Evolutionary conservation across 2,797 vertebrate genomes (phyloP).

Genomic region (Takifugu ocellatus): DNA sequence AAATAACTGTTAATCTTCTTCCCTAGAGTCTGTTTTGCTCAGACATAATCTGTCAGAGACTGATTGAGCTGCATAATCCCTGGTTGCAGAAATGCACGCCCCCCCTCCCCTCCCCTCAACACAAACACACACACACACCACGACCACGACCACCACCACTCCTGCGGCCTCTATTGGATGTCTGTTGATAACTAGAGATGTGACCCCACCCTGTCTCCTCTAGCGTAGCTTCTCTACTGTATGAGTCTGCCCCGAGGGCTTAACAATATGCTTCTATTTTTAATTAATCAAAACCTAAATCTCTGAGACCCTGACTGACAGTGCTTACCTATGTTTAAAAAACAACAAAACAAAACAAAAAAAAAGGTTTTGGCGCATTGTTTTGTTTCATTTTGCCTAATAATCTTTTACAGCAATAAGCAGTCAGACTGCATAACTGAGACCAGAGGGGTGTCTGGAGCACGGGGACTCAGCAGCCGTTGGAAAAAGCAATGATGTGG

Average conservation of each 20-base stretch:
- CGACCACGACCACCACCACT: slow-evolving; percentile 26
- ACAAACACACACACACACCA: too few relatives aligned
- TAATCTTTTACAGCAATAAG: slow-evolving; percentile 1
- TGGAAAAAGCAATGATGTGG: slow-evolving; percentile 46
- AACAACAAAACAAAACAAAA: background rate
- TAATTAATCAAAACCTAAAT: slow-evolving; percentile 69
- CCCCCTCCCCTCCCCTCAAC: slow-evolving; percentile 8
- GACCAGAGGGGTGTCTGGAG: slow-evolving; percentile 6
- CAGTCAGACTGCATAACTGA: slow-evolving; percentile 20
- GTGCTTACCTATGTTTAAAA: slow-evolving; percentile 4
- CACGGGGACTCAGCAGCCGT: slow-evolving; percentile 30
- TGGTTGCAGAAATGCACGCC: slow-evolving; percentile 49
- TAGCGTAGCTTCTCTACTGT: slow-evolving; percentile 74
- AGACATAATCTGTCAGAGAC: slow-evolving; percentile 75
- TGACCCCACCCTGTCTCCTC: slow-evolving; percentile 56
- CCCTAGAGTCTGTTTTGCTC: slow-evolving; percentile 65
- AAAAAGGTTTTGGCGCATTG: slow-evolving; percentile 23
- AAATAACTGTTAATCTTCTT: slow-evolving; percentile 67
- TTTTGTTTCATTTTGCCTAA: background rate
- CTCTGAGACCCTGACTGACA: slow-evolving; percentile 27
- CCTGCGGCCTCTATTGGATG: slow-evolving; percentile 32
- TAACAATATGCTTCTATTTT: slow-evolving; percentile 75
- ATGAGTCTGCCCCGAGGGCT: slow-evolving; percentile 80
- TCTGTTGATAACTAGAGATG: slow-evolving; percentile 48
- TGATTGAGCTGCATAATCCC: slow-evolving; percentile 76